Evolutionary conservation across 2,888 invertebrate genomes (phyloP), one percentile per base, ranked within the genome.

Genomic region (Drosophila subsilvestris): DNA sequence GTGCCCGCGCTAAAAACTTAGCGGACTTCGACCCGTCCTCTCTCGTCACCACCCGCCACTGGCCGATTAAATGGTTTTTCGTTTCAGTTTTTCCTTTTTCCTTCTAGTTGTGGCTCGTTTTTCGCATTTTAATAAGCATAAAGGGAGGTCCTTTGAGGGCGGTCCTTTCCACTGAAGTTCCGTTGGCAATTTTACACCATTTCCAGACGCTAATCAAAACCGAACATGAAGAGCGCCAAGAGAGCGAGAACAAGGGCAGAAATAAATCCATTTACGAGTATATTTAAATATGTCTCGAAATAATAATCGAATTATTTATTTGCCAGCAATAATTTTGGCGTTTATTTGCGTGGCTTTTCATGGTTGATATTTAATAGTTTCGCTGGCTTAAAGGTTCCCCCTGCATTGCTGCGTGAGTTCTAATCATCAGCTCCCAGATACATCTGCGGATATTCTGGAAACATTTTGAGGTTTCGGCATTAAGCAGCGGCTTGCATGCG

Each of bases 41-140:
- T n/a, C 32, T 3, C 18, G 6, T 14, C 4, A 8, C 27, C 10
- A 4, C 4, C 22, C 17, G 2, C n/a, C 43, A 20, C 3, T 22
- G 22, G 12, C 47, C 48, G 43, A 47, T 67, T 66, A 67, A 66
- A 66, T 56, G 65, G 25, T 66, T 55, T 65, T 67, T 66, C 65
- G 55, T 42, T 67, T 67, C 55, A 66, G 54, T 37, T 43, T 32
- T 18, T 27, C 49, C 8, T 7, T 32, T 32, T 29, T 10, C 25
- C 6, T 17, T 32, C 18, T 14, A 1, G 20, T 22, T 10, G 25
- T 32, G 2, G 32, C 20, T 22, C 55, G n/a, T 47, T 55, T 48
- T 48, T n/a, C 43, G 55, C 32, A 25, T 32, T 49, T 43, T 50
- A 66, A 67, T 44, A 66, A 67, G 56, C 68, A 56, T 32, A 66